Evolutionary conservation across 1,140 invertebrate species (phyloP), one percentile per base, ranked within the genome.

Genomic region (Helicorthomorpha holstii): DNA sequence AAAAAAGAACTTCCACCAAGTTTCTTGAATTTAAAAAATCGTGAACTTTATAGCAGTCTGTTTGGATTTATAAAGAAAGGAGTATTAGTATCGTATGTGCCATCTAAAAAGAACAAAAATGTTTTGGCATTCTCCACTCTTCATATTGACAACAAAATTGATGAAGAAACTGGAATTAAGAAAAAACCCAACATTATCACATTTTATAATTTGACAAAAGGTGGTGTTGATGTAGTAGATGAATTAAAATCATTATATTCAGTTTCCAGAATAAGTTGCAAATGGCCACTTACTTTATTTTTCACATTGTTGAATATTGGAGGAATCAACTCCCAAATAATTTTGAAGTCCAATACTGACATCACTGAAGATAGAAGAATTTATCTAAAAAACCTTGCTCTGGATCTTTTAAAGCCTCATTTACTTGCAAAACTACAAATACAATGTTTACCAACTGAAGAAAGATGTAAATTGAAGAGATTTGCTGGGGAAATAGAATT

Each of bases 181-280:
- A 48, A 56, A 25, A 68, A 68, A 54, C 65, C 67, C 24, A 58
- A 68, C n/a, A 67, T 72, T 42, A 60, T 70, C 34, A 43, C 54
- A 12, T 60, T 59, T 43, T 73, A 73, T 57, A 68, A 68, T 56
- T 49, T 49, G 27, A 66, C 62, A 1, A 73, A 73, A 63, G 63
- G 64, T 26, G 67, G 63, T 42, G 68, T 72, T 1, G 69, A 71
- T 52, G 61, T 56, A 3, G 52, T 71, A 16, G 66, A 72, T 53
- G 58, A 70, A 52, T 63, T 72, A 61, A 63, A 59, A 51, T 56
- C 60, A 10, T 56, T 52, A 23, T 63, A 64, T 52, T 61, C 63
- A 42, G 54, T 52, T 52, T 45, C 58, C 25, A 54, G 69, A 55
- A 62, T 52, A 55, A 65, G 59, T n/a, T 55, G 54, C 22, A 59